A percentile compares a stretch with the other conserved stretches of the same genome.
Conservation (phyloP, 2,797 vertebrate species). For the Siniperca undulata region DNA sequence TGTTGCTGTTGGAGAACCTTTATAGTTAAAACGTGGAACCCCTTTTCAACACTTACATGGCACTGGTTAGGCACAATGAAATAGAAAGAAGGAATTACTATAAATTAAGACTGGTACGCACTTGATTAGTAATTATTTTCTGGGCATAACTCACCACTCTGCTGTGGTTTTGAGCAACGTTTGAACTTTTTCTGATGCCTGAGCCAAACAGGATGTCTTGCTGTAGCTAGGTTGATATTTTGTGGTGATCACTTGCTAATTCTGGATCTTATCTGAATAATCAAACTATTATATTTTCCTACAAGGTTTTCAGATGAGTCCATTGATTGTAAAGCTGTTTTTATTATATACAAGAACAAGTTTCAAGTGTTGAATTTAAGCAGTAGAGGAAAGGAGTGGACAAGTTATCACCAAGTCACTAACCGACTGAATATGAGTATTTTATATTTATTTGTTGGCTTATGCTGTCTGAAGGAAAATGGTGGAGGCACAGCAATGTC, state of each 20-base stretch:
- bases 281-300: constrained; percentile 15
- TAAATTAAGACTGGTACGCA: constrained; percentile 3
- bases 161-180: constrained; percentile 14
- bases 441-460: constrained; percentile 2
- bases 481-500: not conserved
- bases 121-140: constrained; percentile 32
- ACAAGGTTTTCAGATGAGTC: constrained; percentile 16
- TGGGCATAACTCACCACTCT: constrained; percentile 3
- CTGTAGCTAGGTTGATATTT: constrained; percentile 12
- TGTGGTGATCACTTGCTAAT: constrained; percentile 28
- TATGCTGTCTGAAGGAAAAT: not conserved
- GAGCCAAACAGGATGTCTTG: constrained; percentile 38
- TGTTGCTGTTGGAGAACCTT: constrained; percentile 49
- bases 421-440: not conserved
- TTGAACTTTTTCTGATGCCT: constrained; percentile 23
- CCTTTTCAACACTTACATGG: constrained; percentile 17
- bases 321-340: not conserved
- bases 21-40: constrained; percentile 50
- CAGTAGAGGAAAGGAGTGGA: constrained; percentile 7
- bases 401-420: constrained; percentile 5
- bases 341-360: not conserved
- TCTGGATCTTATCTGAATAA: constrained; percentile 23
- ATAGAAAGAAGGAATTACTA: constrained; percentile 27
- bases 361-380: constrained; percentile 21
- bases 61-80: constrained; percentile 20